Evolutionary conservation across 2,113 vertebrate species (phyloP).

Genomic region (Myanophis thanlyinensis): DNA sequence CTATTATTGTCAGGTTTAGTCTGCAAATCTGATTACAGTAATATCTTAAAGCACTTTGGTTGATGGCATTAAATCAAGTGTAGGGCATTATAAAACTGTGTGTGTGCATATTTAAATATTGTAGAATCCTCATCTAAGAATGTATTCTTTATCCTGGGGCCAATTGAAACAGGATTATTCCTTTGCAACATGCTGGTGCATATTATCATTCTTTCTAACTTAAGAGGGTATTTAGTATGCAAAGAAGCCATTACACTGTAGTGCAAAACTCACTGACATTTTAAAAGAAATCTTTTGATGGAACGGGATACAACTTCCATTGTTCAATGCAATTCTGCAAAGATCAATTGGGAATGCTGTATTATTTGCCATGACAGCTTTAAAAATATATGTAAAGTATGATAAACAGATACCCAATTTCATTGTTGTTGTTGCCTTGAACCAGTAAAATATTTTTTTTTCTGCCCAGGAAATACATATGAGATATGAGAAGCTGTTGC

Average conservation of each 20-base stretch:
- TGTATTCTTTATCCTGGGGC: slow-evolving; percentile 22
- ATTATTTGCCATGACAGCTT: slow-evolving; percentile 31
- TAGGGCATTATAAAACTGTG: slow-evolving; percentile 29
- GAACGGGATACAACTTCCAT: slow-evolving; percentile 40
- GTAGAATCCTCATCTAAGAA: slow-evolving; percentile 21
- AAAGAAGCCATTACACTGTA: slow-evolving; percentile 39
- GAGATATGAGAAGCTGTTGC: neutral
- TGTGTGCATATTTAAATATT: slow-evolving; percentile 48
- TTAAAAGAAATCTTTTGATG: slow-evolving; percentile 45
- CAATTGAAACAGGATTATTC: slow-evolving; percentile 34
- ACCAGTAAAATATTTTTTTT: neutral
- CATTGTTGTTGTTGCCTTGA: neutral
- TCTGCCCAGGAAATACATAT: neutral
- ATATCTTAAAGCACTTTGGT: slow-evolving; percentile 48
- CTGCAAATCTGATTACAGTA: slow-evolving; percentile 49
- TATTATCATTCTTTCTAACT: slow-evolving; percentile 47
- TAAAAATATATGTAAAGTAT: slow-evolving; percentile 32
- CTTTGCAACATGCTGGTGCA: slow-evolving; percentile 32
- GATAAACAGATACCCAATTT: neutral
- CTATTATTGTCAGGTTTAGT: slow-evolving; percentile 49
- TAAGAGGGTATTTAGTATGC: slow-evolving; percentile 21
- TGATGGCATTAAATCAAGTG: slow-evolving; percentile 40
- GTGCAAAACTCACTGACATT: slow-evolving; percentile 40
- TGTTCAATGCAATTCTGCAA: slow-evolving; percentile 21
- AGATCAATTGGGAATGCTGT: slow-evolving; percentile 30